phyloP scores from a whole-genome alignment of 2,113 vertebrate genomes.

The Callipepla squamata region DNA sequence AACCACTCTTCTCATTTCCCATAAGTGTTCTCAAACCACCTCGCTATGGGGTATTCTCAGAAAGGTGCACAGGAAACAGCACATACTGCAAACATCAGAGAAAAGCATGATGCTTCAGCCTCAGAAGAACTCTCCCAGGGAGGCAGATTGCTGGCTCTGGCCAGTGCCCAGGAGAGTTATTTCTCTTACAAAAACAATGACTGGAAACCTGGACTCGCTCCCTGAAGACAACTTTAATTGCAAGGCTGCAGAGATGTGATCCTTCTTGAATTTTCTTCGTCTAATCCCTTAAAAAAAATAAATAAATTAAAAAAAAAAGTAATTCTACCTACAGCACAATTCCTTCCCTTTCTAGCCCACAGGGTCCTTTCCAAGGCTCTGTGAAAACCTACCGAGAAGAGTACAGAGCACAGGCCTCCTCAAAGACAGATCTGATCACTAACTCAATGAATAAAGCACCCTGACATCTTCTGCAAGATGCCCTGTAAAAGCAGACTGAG shows the following conservation, averaged over 20 bases:
- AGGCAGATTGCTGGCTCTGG: neutral
- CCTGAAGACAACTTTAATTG: neutral
- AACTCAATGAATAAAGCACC: neutral
- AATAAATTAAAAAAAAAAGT: neutral
- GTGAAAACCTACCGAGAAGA: neutral
- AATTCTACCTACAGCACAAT: neutral
- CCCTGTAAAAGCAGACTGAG: neutral
- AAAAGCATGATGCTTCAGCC: neutral
- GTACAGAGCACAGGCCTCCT: neutral
- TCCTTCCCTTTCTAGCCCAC: neutral
- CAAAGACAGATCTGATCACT: neutral
- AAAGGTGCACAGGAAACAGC: neutral
- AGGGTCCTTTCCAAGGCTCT: neutral
- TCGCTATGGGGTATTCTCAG: neutral
- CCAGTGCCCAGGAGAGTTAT: neutral
- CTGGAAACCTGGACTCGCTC: conserved; percentile 24
- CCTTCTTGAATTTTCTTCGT: neutral
- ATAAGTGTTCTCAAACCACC: neutral
- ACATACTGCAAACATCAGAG: neutral
- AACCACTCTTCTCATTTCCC: neutral
- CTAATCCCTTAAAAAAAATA: neutral
- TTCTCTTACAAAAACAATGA: neutral
- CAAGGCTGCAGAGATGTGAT: neutral
- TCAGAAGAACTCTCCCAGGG: neutral
- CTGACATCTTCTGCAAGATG: neutral